Evolutionary conservation across 2,797 vertebrate genomes (phyloP), one percentile per base, ranked within the genome.

Genomic region (Margarornis squamiger): DNA sequence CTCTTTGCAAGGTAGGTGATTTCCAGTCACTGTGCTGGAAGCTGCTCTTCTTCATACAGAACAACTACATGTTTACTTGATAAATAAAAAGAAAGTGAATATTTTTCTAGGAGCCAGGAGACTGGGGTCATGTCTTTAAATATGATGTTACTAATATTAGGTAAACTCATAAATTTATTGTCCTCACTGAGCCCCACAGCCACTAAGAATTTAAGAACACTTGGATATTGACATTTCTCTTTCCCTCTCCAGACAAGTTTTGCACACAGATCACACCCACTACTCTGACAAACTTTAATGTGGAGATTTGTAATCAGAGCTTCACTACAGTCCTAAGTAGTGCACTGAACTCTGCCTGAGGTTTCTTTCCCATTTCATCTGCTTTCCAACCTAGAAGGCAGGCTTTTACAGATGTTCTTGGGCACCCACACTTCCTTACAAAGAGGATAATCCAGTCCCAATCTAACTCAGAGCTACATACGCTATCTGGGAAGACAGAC

Each of bases 401-500:
- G 29, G 4, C 59, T 87, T 63, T 54, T 38, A 7, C 11, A 43
- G 26, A 49, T 52, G 6, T 38, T 68, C 21, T 65, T 70, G 43
- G 14, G 4, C 16, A 38, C 11, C 4, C 12, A n/a, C 6, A 17
- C 34, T 48, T 76, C 17, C 46, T 58, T 32, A 34, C 4, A 32
- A 62, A 66, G 23, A 58, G 29, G 15, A 6, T 48, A 52, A 36
- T 1, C 4, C 2, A 1, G 9, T 24, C 3, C 3, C 32, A 58
- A 0, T 17, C 12, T 43, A 38, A 63, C 16, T 36, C 29, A 46
- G 52, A 49, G 12, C 3, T 67, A 29, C 34, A 66, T 32, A 66
- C 12, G 32, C 14, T 13, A 21, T 2, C 14, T 58, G 52, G 20
- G 9, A 10, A 77, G 38, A 30, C 12, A 34, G 23, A 8, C 6